Conservation (phyloP, 1,140 invertebrate genomes). For the Thaumetopoea pityocampa region DNA sequence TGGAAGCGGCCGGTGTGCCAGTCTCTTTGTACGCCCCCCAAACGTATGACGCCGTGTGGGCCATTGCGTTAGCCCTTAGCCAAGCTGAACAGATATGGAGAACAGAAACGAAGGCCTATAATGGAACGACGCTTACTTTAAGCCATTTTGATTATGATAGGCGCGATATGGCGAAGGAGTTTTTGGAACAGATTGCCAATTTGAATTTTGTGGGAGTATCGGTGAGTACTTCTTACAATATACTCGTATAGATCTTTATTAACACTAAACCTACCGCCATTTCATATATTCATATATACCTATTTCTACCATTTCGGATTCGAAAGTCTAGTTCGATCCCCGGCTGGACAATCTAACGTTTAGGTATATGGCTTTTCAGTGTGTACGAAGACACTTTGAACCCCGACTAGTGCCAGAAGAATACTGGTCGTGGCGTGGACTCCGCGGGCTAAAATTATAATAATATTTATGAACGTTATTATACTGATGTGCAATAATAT, state of each 20-base stretch:
- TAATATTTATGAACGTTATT: too few relatives aligned
- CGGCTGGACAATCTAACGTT: too few relatives aligned
- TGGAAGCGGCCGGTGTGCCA: constrained; percentile 72
- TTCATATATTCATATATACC: too few relatives aligned
- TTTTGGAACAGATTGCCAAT: constrained; percentile 81
- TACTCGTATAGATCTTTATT: constrained; percentile 10
- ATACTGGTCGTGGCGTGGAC: too few relatives aligned
- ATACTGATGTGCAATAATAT: too few relatives aligned
- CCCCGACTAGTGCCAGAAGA: too few relatives aligned
- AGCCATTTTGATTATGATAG: constrained; percentile 83
- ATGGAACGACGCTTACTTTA: constrained; percentile 58
- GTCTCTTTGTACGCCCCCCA: constrained; percentile 84
- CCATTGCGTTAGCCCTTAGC: constrained; percentile 84
- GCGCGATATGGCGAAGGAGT: constrained; percentile 80
- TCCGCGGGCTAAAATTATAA: too few relatives aligned
- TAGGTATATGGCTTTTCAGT: too few relatives aligned
- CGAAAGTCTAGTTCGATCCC: too few relatives aligned
- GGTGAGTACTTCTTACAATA: constrained; percentile 76
- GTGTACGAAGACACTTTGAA: too few relatives aligned
- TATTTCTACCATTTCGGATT: too few relatives aligned
- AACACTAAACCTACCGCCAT: too few relatives aligned
- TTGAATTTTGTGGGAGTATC: constrained; percentile 90
- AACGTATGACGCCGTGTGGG: constrained; percentile 93
- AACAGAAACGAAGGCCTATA: constrained; percentile 20
- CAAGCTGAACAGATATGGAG: constrained; percentile 70